A percentile compares a stretch with the other conserved stretches of the same genome.
Evolutionary conservation across 2,113 vertebrate genomes (phyloP).

Genomic region (Ctenomys sociabilis): DNA sequence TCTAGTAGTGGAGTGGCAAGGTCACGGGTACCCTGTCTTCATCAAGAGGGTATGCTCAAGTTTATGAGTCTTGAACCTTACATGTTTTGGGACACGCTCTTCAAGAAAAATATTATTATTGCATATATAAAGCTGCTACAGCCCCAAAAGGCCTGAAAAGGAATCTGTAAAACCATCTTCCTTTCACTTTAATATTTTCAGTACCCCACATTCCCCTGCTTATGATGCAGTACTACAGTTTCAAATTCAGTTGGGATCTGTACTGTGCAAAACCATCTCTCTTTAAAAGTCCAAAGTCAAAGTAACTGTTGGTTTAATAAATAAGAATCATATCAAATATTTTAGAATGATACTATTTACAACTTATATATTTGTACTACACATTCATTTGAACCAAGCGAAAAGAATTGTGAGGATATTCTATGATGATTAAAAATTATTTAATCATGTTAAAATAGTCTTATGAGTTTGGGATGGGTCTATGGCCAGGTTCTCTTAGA

Average conservation of each 20-base stretch:
- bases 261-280: not conserved
- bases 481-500: constrained; percentile 19
- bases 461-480: not conserved
- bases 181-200: not conserved
- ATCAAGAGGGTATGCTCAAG: not conserved
- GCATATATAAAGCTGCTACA: not conserved
- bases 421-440: not conserved
- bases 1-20: not conserved
- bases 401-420: not conserved
- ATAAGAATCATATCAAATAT: not conserved
- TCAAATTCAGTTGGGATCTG: not conserved
- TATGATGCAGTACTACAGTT: not conserved
- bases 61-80: not conserved
- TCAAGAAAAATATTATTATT: not conserved
- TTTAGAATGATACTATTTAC: not conserved
- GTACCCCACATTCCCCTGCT: not conserved
- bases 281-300: constrained; percentile 11
- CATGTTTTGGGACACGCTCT: not conserved
- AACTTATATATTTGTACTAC: not conserved
- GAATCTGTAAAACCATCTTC: not conserved
- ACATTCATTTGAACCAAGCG: not conserved
- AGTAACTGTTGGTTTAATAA: not conserved
- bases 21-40: not conserved
- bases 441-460: not conserved
- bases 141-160: not conserved